Conservation (phyloP, 2,797 vertebrate genomes). For the Pitangus sulphuratus region DNA sequence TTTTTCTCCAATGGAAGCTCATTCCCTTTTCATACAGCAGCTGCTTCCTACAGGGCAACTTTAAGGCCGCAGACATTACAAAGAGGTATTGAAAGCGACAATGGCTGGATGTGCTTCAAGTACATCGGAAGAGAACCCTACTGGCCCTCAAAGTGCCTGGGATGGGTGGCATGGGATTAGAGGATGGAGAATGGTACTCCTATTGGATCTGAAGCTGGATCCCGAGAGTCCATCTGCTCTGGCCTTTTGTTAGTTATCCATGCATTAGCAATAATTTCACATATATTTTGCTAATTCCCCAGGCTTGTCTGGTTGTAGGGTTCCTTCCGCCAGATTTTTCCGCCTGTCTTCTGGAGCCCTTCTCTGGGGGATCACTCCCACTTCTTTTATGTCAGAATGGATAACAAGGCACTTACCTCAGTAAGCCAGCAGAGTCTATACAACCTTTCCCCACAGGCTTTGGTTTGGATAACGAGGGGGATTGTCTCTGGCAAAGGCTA, state of each 20-base stretch:
- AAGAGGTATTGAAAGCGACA: slow-evolving; percentile 36
- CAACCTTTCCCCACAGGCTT: not conserved
- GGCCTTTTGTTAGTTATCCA: not conserved
- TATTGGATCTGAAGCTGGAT: not conserved
- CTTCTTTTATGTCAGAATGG: slow-evolving; percentile 28
- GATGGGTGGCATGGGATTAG: slow-evolving; percentile 10
- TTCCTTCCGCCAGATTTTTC: slow-evolving; percentile 28
- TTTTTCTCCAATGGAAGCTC: slow-evolving; percentile 28
- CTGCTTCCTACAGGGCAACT: slow-evolving; percentile 32
- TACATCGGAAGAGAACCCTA: not conserved
- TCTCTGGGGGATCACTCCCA: slow-evolving; percentile 24
- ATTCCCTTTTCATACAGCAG: slow-evolving; percentile 51
- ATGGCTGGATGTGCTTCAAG: slow-evolving; percentile 36
- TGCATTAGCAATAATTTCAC: not conserved
- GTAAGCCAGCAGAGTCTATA: not conserved
- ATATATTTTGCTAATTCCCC: slow-evolving; percentile 1
- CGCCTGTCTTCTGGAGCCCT: not conserved
- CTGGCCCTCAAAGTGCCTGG: not conserved
- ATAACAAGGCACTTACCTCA: slow-evolving; percentile 46
- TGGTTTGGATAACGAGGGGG: not conserved
- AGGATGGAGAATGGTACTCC: not conserved
- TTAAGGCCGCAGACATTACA: slow-evolving; percentile 23
- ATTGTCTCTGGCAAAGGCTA: not conserved
- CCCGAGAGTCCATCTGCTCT: not conserved
- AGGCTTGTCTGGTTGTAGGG: not conserved